Base-by-base conservation (phyloP, 1,140 invertebrate species). In the Oryctes rhinoceros region DNA sequence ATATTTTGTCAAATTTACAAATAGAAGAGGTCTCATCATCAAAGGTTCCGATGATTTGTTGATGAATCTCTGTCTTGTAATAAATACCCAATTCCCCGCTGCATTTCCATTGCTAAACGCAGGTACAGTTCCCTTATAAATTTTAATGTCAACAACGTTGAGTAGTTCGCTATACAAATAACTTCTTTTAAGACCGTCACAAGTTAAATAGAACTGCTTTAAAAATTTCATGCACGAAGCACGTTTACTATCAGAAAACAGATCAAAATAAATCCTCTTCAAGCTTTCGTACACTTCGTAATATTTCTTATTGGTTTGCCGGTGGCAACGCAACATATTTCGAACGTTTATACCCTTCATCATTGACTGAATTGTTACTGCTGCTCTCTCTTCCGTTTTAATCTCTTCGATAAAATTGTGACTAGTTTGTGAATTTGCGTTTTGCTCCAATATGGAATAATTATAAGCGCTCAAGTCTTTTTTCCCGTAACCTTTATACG, bases 11-110 rank as follows among this genome's bases (percentile, higher is more conserved):
- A 87, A 35, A 67, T 83, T 79, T 6, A 81, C 81, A 71, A 88
- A 85, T 7, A 88, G 62, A 35, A 86, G 79, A 2, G 87, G 78
- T 37, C 49, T 80, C 0, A 87, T 81, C 81, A 75, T 3, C n/a
- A 86, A 81, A 0, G 53, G 79, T 24, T 85, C 44, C 4, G 59
- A n/a, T n/a, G 78, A 80, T 35, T 82, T 81, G 15, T 81, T 62
- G 53, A 81, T 39, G 65, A 85, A 85, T 11, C 75, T 74, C 11
- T 85, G 79, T 44, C 83, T 77, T 30, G 76, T 78, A 47, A 85
- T 79, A 15, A 77, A 62, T 2, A 80, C 10, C 84, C 84, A 85
- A 47, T 75, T 62, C 81, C 71, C 79, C 3, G 67, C 11, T 18
- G 37, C 13, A 6, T 53, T 53, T 53, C 13, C 13, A 4, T 4